A percentile compares a stretch with the other conserved stretches of the same genome.
Evolutionary conservation across 2,888 invertebrate species (phyloP).

Genomic region (Eilema caniola): DNA sequence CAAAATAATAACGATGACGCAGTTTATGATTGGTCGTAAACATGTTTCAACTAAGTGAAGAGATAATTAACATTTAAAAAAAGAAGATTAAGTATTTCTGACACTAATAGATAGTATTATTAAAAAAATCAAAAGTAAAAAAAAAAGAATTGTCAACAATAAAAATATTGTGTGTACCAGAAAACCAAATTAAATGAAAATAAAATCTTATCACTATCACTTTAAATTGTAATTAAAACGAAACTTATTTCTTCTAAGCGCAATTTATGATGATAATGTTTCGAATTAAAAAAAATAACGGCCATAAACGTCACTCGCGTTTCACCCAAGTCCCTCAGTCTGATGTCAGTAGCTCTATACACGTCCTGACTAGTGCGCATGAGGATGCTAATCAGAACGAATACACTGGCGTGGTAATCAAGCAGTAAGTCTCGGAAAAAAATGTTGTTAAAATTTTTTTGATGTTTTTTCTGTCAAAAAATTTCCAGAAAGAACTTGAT

Average conservation of each 20-base stretch:
- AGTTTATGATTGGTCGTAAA: slow-evolving; percentile 42
- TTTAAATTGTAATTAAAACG: background rate
- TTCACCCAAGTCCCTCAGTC: background rate
- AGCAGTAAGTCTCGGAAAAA: too few species aligned
- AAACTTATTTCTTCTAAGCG: background rate
- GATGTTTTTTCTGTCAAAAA: too few species aligned
- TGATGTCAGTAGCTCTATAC: background rate
- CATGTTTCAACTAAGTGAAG: slow-evolving; percentile 15
- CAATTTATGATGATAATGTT: background rate
- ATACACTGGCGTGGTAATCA: too few species aligned
- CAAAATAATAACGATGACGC: slow-evolving; percentile 51
- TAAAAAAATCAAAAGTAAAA: background rate
- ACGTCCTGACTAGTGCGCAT: background rate
- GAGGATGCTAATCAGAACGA: background rate
- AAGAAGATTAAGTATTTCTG: background rate
- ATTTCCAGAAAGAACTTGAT: background rate
- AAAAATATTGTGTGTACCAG: background rate
- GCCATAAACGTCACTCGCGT: background rate
- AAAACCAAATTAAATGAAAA: background rate
- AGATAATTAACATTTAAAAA: background rate
- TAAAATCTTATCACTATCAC: background rate
- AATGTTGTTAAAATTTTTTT: too few species aligned
- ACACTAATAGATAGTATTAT: background rate
- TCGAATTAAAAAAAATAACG: background rate
- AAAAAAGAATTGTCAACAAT: background rate